phyloP scores from a whole-genome alignment of 1,140 invertebrate genomes.

The Saxidomus purpurata region DNA sequence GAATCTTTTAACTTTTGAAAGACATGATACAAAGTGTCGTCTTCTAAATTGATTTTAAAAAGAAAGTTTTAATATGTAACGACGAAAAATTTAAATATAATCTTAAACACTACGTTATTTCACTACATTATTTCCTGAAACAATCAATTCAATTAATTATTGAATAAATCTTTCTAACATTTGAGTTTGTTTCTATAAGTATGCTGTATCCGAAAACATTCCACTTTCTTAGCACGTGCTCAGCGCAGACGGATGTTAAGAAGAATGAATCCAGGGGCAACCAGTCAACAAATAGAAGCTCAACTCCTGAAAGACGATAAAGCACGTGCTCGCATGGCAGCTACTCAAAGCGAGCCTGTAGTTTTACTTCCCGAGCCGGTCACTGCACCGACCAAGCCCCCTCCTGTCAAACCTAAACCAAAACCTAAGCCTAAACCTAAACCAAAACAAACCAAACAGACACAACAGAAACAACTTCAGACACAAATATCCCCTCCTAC shows the following conservation, averaged over 20 bases:
- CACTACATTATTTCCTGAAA: too few species aligned
- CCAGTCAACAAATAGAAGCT: slow-evolving; percentile 22
- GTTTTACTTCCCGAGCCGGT: slow-evolving; percentile 3
- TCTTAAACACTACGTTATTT: too few species aligned
- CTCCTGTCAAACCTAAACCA: neutral
- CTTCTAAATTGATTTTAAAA: too few species aligned
- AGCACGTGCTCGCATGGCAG: slow-evolving; percentile 25
- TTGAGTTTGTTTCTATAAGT: too few species aligned
- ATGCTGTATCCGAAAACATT: too few species aligned
- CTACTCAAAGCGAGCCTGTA: slow-evolving; percentile 7
- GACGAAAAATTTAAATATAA: too few species aligned
- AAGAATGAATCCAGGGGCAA: slow-evolving; percentile 25
- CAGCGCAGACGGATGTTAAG: slow-evolving; percentile 7
- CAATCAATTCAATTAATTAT: too few species aligned
- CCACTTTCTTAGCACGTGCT: slow-evolving; percentile 12
- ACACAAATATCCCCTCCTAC: neutral
- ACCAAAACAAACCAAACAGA: neutral
- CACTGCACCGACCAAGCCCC: neutral
- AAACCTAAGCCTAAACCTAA: neutral
- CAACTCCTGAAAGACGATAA: neutral
- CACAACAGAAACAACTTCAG: neutral
- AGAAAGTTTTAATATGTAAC: too few species aligned
- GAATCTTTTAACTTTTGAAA: too few species aligned
- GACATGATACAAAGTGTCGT: too few species aligned
- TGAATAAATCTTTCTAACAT: too few species aligned